These are phyloP conservation scores for Mastacembelus armatus DNA, from an alignment of 2,797 vertebrate species.

Conservation along the genomic window DNA sequence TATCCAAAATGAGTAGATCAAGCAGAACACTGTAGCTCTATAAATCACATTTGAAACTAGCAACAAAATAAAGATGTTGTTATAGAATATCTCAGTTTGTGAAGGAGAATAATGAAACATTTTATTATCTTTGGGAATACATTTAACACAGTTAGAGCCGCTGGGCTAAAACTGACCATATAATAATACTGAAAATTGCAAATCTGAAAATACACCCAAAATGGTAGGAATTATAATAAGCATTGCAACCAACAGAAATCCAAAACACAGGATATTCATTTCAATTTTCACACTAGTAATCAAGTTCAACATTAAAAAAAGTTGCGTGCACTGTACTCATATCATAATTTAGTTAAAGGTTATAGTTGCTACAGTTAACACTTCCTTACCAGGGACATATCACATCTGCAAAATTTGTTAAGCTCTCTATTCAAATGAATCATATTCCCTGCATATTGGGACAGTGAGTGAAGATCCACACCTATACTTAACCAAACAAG, in stretches of 20 bases:
- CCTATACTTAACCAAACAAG: not conserved
- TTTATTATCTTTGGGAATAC: not conserved
- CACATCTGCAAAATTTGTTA: constrained; percentile 16
- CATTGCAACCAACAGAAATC: not conserved
- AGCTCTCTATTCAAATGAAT: constrained; percentile 2
- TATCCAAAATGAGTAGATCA: constrained; percentile 8
- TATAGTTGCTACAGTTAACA: not conserved
- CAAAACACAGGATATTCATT: not conserved
- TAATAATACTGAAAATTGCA: too few species aligned
- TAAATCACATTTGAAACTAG: not conserved
- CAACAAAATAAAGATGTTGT: not conserved
- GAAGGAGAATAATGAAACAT: not conserved
- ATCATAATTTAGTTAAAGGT: not conserved
- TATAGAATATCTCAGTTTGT: not conserved
- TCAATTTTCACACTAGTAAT: not conserved
- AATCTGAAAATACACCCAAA: too few species aligned
- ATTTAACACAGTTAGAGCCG: not conserved
- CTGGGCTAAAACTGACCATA: not conserved
- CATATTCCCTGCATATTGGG: not conserved
- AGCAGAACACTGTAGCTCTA: not conserved
- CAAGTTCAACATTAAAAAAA: not conserved
- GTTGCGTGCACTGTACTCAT: not conserved
- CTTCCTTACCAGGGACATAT: not conserved
- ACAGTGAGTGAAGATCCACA: constrained; percentile 1
- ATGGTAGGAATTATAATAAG: not conserved